phyloP scores from a whole-genome alignment of 2,113 vertebrate genomes.

The Nettapus auritus region DNA sequence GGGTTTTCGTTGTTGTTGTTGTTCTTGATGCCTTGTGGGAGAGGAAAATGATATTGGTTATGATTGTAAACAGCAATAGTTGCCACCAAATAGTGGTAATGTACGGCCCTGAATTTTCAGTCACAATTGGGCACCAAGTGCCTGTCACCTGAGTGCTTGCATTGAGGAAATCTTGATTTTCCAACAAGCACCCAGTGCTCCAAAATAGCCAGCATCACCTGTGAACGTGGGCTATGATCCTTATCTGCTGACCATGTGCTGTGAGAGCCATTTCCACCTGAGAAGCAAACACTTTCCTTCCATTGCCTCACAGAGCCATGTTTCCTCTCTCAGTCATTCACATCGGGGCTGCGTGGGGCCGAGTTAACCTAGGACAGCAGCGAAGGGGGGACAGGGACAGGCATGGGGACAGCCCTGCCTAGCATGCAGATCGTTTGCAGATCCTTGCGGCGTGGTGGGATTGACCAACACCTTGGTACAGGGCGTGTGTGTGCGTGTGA shows the following conservation, averaged over 20 bases:
- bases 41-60: neutral
- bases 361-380: neutral
- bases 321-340: neutral
- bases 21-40: neutral
- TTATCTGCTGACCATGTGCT: neutral
- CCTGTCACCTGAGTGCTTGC: neutral
- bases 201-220: neutral
- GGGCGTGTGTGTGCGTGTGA: neutral
- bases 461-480: neutral
- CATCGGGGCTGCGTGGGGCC: neutral
- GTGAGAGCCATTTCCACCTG: neutral
- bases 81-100: neutral
- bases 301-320: neutral
- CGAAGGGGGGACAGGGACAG: neutral
- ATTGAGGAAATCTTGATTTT: neutral
- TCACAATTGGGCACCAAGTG: neutral
- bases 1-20: neutral
- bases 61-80: neutral
- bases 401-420: neutral
- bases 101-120: neutral
- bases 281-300: conserved; percentile 2
- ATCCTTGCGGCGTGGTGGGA: neutral
- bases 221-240: neutral
- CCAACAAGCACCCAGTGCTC: neutral
- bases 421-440: neutral